Conservation (phyloP, 2,888 invertebrate species). For the Nephrotoma flavescens region DNA sequence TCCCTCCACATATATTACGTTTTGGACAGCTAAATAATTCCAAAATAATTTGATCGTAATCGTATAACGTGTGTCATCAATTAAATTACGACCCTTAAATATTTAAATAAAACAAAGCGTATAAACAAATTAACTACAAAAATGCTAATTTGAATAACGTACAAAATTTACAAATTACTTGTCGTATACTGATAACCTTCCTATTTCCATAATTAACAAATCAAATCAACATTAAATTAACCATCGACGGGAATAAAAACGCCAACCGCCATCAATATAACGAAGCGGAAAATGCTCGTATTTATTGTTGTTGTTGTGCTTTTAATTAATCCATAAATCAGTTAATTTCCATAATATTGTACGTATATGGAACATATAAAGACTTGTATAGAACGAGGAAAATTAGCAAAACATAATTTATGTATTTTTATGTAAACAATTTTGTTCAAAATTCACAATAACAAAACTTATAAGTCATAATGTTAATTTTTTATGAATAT, state of each 20-base stretch:
- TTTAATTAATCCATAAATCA: neutral
- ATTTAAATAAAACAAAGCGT: too few relatives aligned
- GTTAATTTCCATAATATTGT: neutral
- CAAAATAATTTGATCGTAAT: too few relatives aligned
- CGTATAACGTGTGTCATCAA: too few relatives aligned
- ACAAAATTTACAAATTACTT: neutral
- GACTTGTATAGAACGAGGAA: neutral
- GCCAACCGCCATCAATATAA: neutral
- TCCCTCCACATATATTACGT: too few relatives aligned
- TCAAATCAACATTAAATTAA: neutral
- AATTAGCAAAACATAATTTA: neutral
- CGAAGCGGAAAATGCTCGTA: neutral
- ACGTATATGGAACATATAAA: neutral
- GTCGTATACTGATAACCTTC: neutral
- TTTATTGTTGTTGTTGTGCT: neutral
- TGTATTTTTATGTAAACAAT: neutral
- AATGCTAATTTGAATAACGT: neutral
- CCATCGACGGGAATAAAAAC: neutral
- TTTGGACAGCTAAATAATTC: too few relatives aligned
- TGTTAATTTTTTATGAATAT: neutral
- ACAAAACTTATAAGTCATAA: neutral
- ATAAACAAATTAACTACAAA: neutral
- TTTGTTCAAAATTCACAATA: neutral
- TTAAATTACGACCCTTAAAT: too few relatives aligned
- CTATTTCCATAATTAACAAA: neutral